Conservation (phyloP, 2,113 vertebrate genomes). For the Chlorodrepanis virens region DNA sequence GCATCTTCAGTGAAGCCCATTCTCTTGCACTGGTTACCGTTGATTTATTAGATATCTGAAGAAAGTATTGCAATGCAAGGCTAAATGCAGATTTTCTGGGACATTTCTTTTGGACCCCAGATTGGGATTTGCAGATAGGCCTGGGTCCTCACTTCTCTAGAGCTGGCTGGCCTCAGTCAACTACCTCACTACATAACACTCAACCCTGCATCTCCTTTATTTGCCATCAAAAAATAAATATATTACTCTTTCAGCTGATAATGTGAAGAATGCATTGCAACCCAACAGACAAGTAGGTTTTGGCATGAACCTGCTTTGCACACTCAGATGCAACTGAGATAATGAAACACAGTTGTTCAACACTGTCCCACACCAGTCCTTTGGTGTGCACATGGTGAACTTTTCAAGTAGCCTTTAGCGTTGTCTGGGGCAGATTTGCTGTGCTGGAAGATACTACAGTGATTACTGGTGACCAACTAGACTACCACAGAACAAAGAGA, state of each 20-base stretch:
- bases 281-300: background rate
- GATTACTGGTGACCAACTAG: background rate
- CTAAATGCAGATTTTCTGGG: background rate
- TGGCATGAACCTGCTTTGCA: background rate
- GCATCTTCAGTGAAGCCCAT: background rate
- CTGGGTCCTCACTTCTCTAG: background rate
- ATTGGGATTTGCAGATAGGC: background rate
- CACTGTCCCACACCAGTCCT: background rate
- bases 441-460: accelerated
- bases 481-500: background rate
- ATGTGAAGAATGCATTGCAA: background rate
- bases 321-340: background rate
- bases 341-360: background rate
- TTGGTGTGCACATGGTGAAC: background rate
- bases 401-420: background rate
- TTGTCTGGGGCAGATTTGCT: background rate
- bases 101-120: background rate
- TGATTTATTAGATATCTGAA: background rate
- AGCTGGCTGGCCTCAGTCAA: background rate
- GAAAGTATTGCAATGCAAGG: background rate
- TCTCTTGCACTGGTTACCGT: background rate
- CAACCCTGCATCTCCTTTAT: background rate
- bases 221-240: background rate
- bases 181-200: background rate
- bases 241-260: background rate